Evolutionary conservation across 2,797 vertebrate species (phyloP), one percentile per base, ranked within the genome.

Genomic region (Leucoraja ocellata): DNA sequence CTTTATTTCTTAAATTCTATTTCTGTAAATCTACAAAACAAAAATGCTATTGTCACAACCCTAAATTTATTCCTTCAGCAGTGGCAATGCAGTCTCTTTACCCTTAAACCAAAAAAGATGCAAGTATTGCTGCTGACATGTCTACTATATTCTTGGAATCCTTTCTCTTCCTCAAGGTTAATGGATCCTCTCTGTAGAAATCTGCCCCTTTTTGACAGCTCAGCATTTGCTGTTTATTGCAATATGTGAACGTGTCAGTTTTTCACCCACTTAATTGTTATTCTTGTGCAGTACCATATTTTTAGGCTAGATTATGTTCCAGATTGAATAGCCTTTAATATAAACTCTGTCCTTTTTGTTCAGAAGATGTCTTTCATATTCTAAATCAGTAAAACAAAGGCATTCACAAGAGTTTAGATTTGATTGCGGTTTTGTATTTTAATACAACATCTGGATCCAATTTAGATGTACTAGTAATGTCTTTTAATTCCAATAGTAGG

Each of bases 281-380:
- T 9, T 83, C 81, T 36, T 90, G 86, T 68, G 10, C 9, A 65
- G 61, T 25, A 25, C 79, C 23, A 65, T 21, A 25, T 63, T n/a
- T 88, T 88, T 58, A 90, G 86, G 1, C 65, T 65, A n/a, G 86
- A 68, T 90, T 39, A 71, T 71, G 32, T 61, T 90, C 86, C 63
- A 68, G n/a, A 71, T 39, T 71, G 65, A 90, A 63, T 18, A 32
- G 32, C 28, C 28, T 68, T 71, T 10, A 90, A 23, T 36, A 71
- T 65, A 65, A 90, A 90, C 16, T 90, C 16, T 90, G n/a, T 88
- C n/a, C 86, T 71, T 18, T 88, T 90, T 90, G 71, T n/a, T n/a
- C 86, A 90, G 8, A 71, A 71, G 8, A 68, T 36, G 63, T 68
- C 28, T 65, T 65, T 61, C n/a, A 68, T 68, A 68, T 90, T 83